Percentiles rank a stretch among this genome's conserved stretches.
Evolutionary conservation across 2,888 invertebrate species (phyloP).

Genomic region (Andrena dorsata): DNA sequence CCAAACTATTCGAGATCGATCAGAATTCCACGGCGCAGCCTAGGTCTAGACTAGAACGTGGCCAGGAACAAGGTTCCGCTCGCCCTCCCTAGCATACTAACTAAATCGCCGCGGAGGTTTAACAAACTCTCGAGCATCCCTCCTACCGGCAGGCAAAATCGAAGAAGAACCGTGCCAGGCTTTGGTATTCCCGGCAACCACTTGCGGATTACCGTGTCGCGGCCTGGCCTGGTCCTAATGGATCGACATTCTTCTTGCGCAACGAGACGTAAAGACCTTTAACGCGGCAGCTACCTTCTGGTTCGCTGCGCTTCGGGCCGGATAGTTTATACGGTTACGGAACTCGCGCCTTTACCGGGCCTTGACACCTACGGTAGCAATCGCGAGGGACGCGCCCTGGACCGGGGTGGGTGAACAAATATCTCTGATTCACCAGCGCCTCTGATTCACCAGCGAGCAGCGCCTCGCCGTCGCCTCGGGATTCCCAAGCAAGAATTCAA

Average conservation of each 20-base stretch:
- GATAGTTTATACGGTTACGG: slow-evolving; percentile 58
- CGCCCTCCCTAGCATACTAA: neutral
- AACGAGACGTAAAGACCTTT: slow-evolving; percentile 74
- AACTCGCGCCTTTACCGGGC: slow-evolving; percentile 64
- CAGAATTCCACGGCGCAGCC: slow-evolving; percentile 14
- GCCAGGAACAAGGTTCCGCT: slow-evolving; percentile 27
- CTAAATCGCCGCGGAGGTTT: neutral
- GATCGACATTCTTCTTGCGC: slow-evolving; percentile 75
- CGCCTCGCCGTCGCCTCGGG: slow-evolving; percentile 22
- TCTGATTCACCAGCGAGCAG: neutral
- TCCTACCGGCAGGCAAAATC: neutral
- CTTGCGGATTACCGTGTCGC: slow-evolving; percentile 45
- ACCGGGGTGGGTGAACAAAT: neutral
- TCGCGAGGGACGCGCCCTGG: neutral
- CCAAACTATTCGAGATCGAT: neutral
- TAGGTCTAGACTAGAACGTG: slow-evolving; percentile 13
- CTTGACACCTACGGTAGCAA: slow-evolving; percentile 68
- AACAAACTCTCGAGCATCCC: neutral
- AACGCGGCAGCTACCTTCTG: slow-evolving; percentile 62
- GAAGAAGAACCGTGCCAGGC: slow-evolving; percentile 24
- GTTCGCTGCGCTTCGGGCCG: slow-evolving; percentile 44
- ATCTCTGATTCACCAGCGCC: neutral
- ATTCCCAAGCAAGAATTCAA: slow-evolving; percentile 19
- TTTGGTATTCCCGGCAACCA: slow-evolving; percentile 36
- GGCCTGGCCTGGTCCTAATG: slow-evolving; percentile 66